Percentiles rank a stretch among this genome's conserved stretches.
Evolutionary conservation across 2,888 invertebrate species (phyloP).

Genomic region (Cerastis leucographa): DNA sequence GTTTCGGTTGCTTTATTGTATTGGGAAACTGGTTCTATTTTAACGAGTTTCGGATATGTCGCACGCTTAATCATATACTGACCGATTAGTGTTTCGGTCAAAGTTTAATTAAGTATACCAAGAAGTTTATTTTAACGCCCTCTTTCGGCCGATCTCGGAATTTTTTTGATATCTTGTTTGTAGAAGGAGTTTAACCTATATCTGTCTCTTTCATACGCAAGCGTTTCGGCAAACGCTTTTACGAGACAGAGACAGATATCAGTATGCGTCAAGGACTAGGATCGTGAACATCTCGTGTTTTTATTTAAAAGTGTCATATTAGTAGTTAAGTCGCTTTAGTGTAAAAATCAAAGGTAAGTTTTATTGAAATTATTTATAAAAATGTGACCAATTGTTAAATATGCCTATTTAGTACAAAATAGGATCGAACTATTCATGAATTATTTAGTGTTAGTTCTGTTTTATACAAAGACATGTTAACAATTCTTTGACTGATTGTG

Average conservation of each 20-base stretch:
- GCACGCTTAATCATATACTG: conserved; percentile 27
- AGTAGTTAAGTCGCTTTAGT: conserved; percentile 18
- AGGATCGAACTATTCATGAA: conserved; percentile 15
- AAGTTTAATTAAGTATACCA: conserved; percentile 21
- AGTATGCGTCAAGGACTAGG: conserved; percentile 15
- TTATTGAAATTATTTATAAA: conserved; percentile 22
- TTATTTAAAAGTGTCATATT: conserved; percentile 19
- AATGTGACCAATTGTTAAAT: conserved; percentile 16
- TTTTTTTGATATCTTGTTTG: conserved; percentile 24
- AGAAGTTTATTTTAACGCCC: conserved; percentile 31
- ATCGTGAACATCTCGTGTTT: conserved; percentile 8
- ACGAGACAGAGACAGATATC: conserved; percentile 29
- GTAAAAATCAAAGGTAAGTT: conserved; percentile 21
- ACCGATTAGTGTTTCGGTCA: conserved; percentile 30
- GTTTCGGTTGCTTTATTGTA: background rate
- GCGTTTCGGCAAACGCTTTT: conserved; percentile 26
- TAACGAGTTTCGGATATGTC: background rate
- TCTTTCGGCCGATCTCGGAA: conserved; percentile 20
- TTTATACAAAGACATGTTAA: conserved; percentile 19
- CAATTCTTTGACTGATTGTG: conserved; percentile 14
- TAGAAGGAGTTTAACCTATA: conserved; percentile 13
- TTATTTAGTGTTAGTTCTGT: conserved; percentile 21
- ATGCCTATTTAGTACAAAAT: conserved; percentile 21
- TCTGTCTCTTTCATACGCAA: conserved; percentile 26
- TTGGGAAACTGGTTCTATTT: background rate